Conservation (phyloP, 2,888 invertebrate species). For the Tinea pellionella region DNA sequence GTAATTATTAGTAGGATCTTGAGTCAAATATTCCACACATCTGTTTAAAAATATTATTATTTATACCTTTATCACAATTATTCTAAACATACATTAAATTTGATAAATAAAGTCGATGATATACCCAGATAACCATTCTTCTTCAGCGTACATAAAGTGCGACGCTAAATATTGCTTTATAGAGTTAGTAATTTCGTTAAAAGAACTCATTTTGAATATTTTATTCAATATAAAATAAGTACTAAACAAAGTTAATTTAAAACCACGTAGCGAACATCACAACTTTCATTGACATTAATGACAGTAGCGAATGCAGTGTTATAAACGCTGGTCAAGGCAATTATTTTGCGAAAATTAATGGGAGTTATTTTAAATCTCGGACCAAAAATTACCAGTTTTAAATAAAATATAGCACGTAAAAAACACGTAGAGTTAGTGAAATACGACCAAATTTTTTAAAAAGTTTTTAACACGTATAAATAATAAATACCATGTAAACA, state of each 20-base stretch:
- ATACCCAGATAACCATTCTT: constrained; percentile 55
- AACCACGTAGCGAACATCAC: no score
- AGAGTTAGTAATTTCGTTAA: constrained; percentile 21
- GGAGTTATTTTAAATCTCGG: no score
- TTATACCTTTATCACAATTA: not conserved
- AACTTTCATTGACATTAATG: no score
- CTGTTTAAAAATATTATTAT: constrained; percentile 26
- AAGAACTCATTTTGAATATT: constrained; percentile 13
- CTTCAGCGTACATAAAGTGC: constrained; percentile 43
- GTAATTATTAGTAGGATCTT: constrained; percentile 43
- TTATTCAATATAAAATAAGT: not conserved
- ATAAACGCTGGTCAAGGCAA: no score
- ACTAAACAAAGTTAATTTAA: constrained; percentile 26
- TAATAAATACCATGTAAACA: no score
- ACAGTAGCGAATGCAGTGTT: no score
- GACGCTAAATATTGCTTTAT: constrained; percentile 41
- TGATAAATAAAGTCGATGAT: constrained; percentile 12
- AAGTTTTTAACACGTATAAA: no score
- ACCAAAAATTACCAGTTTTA: no score
- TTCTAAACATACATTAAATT: not conserved
- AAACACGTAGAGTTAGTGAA: no score
- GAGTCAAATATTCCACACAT: constrained; percentile 67
- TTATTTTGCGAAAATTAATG: no score
- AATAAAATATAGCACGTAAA: no score
- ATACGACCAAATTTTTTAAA: no score